These are phyloP conservation scores for Chionodraco myersi DNA, from an alignment of 2,113 vertebrate genomes.

Conservation along the genomic window DNA sequence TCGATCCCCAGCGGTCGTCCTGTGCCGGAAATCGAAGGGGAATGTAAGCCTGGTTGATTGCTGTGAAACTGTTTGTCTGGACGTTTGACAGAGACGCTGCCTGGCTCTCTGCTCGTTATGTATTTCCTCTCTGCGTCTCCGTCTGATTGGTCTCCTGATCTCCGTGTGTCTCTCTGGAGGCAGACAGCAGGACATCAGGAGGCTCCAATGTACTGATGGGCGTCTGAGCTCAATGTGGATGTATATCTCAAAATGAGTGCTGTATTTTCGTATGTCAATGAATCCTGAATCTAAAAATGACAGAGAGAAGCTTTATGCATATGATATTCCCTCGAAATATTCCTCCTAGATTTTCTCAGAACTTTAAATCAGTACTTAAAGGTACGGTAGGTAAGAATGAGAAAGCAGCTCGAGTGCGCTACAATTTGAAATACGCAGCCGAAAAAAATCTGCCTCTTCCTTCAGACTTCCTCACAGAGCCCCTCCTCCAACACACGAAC, in stretches of 20 bases:
- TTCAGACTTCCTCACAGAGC: too few species aligned
- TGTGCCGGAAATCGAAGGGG: conserved; percentile 74
- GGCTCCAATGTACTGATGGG: background rate
- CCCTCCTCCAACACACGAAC: too few species aligned
- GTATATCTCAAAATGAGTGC: background rate
- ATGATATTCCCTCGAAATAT: too few species aligned
- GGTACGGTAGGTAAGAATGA: too few species aligned
- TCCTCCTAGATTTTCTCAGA: too few species aligned
- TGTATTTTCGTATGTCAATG: background rate
- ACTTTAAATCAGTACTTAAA: too few species aligned
- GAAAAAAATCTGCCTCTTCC: too few species aligned
- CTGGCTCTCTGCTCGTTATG: background rate
- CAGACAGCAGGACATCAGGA: background rate
- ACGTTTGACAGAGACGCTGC: conserved; percentile 52
- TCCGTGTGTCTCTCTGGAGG: background rate
- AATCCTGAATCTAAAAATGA: too few species aligned
- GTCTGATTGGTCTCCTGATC: background rate
- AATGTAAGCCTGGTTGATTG: conserved; percentile 65
- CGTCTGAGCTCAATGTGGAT: too few species aligned
- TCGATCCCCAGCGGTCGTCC: conserved; percentile 65
- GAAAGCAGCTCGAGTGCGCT: too few species aligned
- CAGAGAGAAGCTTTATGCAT: too few species aligned
- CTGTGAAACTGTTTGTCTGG: conserved; percentile 61
- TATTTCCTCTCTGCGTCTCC: background rate
- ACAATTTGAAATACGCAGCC: too few species aligned